These are phyloP conservation scores for Tridacna gigas DNA, from an alignment of 2,888 invertebrate species.

Conservation along the genomic window DNA sequence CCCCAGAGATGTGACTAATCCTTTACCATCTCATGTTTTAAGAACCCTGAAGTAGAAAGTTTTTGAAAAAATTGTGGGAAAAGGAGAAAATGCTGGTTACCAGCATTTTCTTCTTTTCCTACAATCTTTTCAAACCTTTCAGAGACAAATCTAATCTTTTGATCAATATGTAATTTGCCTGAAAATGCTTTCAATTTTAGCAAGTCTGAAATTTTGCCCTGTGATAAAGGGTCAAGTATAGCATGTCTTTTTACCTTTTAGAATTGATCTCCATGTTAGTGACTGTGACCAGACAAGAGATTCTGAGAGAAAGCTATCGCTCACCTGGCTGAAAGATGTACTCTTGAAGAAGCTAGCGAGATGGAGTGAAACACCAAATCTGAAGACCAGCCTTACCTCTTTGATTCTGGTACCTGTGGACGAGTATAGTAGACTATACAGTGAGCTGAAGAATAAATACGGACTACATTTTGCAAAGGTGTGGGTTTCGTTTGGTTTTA, in stretches of 20 bases:
- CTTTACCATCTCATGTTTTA: too few relatives aligned
- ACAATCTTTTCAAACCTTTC: not conserved
- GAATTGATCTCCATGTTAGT: constrained; percentile 47
- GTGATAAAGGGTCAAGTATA: too few relatives aligned
- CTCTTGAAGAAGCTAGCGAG: constrained; percentile 79
- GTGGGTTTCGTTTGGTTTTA: not conserved
- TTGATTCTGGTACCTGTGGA: constrained; percentile 89
- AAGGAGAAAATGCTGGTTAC: not conserved
- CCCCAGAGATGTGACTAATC: too few relatives aligned
- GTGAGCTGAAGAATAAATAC: constrained; percentile 91
- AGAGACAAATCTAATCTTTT: too few relatives aligned
- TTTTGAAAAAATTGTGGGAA: not conserved
- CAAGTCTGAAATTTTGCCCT: too few relatives aligned
- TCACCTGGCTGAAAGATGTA: constrained; percentile 76
- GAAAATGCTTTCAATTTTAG: too few relatives aligned
- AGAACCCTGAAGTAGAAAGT: not conserved
- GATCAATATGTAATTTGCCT: too few relatives aligned
- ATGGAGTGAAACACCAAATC: constrained; percentile 78
- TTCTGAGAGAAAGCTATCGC: constrained; percentile 61
- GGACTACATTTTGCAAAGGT: constrained; percentile 90
- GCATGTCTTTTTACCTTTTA: constrained; percentile 41
- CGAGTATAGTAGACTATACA: constrained; percentile 90
- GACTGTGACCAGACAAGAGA: constrained; percentile 40
- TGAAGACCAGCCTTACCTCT: constrained; percentile 86
- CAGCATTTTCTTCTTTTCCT: not conserved